Percentiles rank a stretch among this genome's conserved stretches.
Conservation (phyloP, 2,113 vertebrate species). For the Empidonax traillii region DNA sequence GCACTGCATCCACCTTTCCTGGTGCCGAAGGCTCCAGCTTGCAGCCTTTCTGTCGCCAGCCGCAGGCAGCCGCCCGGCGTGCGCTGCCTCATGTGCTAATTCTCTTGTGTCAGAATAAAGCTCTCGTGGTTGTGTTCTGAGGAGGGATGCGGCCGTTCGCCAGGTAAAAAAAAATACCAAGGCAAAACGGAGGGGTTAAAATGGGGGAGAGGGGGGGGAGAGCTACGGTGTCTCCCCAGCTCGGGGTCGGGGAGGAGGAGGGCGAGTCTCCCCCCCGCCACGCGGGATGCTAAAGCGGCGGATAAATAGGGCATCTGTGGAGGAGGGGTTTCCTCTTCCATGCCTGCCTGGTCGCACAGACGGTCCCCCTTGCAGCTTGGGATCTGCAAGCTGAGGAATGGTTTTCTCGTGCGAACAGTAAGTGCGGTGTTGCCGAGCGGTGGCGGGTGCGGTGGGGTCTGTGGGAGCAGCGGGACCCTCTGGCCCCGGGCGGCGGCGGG, state of each 20-base stretch:
- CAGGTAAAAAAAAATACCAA: slow-evolving; percentile 40
- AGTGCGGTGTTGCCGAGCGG: slow-evolving; percentile 62
- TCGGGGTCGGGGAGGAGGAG: not conserved
- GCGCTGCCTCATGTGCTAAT: not conserved
- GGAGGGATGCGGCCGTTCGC: slow-evolving; percentile 44
- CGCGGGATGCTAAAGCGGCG: slow-evolving; percentile 62
- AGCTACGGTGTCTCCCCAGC: not conserved
- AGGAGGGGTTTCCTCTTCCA: slow-evolving; percentile 73
- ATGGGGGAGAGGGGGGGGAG: not conserved
- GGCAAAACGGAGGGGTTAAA: not conserved
- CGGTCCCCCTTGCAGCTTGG: slow-evolving; percentile 35
- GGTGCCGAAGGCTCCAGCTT: not conserved
- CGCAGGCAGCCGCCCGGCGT: not conserved
- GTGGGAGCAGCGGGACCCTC: not conserved
- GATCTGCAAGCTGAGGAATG: slow-evolving; percentile 70
- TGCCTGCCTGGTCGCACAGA: slow-evolving; percentile 36
- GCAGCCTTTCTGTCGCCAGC: not conserved
- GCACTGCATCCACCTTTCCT: not conserved
- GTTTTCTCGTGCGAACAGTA: slow-evolving; percentile 73
- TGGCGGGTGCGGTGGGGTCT: not conserved
- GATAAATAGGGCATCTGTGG: slow-evolving; percentile 71
- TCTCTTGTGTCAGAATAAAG: slow-evolving; percentile 28
- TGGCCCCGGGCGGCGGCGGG: not conserved
- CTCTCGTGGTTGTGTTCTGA: slow-evolving; percentile 17
- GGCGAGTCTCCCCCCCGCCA: not conserved